A percentile compares a stretch with the other conserved stretches of the same genome.
phyloP scores from a whole-genome alignment of 2,888 invertebrate genomes.

The Pedicia rivosa region DNA sequence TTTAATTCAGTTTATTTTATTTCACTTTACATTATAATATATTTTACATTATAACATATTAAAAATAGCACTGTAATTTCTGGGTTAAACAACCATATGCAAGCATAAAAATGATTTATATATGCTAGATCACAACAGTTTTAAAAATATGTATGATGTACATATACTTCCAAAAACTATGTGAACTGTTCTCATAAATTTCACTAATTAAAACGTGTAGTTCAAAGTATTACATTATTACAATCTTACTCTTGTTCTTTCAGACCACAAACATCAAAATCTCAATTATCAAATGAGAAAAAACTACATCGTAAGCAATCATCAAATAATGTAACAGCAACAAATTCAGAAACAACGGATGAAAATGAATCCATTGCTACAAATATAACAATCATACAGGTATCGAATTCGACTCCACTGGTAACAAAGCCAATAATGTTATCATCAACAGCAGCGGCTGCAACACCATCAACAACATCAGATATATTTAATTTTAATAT shows the following conservation, averaged over 20 bases:
- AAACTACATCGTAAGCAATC: neutral
- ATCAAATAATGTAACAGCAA: conserved; percentile 5
- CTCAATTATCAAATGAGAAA: neutral
- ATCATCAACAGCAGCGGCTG: neutral
- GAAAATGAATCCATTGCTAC: conserved; percentile 15
- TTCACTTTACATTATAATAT: no score
- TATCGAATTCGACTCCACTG: conserved; percentile 31
- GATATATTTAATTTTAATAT: conserved; percentile 26
- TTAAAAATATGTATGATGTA: no score
- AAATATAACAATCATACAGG: conserved; percentile 44
- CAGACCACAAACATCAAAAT: conserved; percentile 6
- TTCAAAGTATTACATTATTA: no score
- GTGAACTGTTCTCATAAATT: no score
- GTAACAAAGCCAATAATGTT: neutral
- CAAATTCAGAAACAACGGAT: conserved; percentile 8
- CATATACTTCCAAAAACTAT: no score
- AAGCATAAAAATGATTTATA: no score
- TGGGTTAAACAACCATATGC: no score
- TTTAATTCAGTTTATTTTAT: no score
- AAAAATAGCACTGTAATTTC: no score
- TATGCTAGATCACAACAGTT: no score
- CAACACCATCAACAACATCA: conserved; percentile 14
- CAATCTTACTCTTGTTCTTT: neutral
- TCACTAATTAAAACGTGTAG: no score
- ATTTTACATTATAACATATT: no score